phyloP scores from a whole-genome alignment of 1,140 invertebrate species.

The Saccostrea cuccullata region DNA sequence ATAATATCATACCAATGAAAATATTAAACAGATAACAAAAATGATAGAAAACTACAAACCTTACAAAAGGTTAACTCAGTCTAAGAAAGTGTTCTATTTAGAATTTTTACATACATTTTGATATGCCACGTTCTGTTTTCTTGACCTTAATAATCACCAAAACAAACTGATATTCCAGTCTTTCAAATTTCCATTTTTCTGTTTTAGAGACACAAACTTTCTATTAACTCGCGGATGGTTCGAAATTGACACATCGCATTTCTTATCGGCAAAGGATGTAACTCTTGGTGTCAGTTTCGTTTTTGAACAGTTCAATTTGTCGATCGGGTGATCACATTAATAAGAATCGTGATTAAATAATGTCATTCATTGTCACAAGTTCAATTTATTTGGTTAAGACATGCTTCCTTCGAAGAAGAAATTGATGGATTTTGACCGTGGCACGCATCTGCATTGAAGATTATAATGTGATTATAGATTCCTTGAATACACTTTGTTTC shows the following conservation, averaged over 20 bases:
- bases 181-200: slow-evolving; percentile 1
- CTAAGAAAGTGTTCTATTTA: too few species aligned
- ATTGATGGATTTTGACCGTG: slow-evolving; percentile 33
- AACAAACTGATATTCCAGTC: neutral
- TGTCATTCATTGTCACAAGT: slow-evolving; percentile 41
- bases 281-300: slow-evolving; percentile 36
- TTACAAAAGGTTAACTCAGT: too few species aligned
- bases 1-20: too few species aligned
- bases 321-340: slow-evolving; percentile 42
- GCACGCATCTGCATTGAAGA: slow-evolving; percentile 41
- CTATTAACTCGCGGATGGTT: slow-evolving; percentile 32
- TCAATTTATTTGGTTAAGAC: slow-evolving; percentile 41
- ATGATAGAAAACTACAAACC: too few species aligned
- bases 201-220: neutral
- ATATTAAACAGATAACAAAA: too few species aligned
- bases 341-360: slow-evolving; percentile 42
- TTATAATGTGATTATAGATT: slow-evolving; percentile 40
- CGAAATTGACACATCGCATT: slow-evolving; percentile 30
- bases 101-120: neutral
- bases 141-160: neutral
- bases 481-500: neutral
- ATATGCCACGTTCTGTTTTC: neutral
- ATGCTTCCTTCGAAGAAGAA: slow-evolving; percentile 24
- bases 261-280: slow-evolving; percentile 39
- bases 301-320: slow-evolving; percentile 44